Conservation (phyloP, 2,113 vertebrate species). For the Phalacrocorax aristotelis region DNA sequence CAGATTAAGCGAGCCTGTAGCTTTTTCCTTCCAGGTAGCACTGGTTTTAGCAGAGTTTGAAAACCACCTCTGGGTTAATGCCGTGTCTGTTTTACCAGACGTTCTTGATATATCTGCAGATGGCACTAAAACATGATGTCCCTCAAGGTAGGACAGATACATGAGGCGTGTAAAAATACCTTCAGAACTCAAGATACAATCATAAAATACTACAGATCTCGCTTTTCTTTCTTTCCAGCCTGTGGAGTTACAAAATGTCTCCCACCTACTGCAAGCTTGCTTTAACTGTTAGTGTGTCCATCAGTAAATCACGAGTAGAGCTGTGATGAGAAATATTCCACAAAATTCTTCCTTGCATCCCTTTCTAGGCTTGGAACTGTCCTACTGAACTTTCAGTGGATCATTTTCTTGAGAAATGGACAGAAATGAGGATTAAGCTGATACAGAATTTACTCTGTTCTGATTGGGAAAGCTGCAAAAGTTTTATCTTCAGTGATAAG, state of each 20-base stretch:
- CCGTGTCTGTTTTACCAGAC: neutral
- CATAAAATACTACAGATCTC: neutral
- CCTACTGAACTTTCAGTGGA: neutral
- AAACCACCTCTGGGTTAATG: neutral
- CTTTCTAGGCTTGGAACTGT: neutral
- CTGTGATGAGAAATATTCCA: neutral
- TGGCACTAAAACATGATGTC: neutral
- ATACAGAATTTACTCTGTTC: conserved; percentile 24
- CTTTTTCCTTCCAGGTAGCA: neutral
- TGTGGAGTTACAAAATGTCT: neutral
- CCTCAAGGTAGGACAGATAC: neutral
- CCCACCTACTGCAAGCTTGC: neutral
- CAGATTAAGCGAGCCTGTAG: neutral
- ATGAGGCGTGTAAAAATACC: neutral
- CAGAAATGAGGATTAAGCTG: conserved; percentile 8
- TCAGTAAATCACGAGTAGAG: neutral
- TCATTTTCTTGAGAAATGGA: neutral
- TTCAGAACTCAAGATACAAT: neutral
- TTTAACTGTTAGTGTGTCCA: neutral
- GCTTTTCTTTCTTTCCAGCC: neutral
- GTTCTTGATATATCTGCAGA: neutral
- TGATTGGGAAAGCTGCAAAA: neutral
- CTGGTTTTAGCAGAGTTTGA: neutral
- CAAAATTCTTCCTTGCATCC: neutral
- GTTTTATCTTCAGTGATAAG: conserved; percentile 30